Conservation (phyloP, 2,888 invertebrate species). For the Callyntrura sp. region DNA sequence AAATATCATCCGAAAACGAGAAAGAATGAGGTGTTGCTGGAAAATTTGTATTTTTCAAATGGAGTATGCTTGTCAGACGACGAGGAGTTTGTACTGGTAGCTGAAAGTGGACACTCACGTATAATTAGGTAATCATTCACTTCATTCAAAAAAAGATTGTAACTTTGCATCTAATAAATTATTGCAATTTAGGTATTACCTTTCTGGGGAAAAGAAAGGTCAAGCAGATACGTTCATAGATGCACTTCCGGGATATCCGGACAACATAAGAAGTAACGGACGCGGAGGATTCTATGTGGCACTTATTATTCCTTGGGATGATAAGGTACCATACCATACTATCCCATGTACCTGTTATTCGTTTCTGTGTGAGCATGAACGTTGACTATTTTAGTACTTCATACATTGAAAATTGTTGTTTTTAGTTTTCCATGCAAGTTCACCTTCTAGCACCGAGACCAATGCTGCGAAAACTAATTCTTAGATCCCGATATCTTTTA, state of each 20-base stretch:
- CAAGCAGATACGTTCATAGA: slow-evolving; percentile 92
- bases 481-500: slow-evolving; percentile 42
- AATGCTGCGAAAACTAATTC: slow-evolving; percentile 54
- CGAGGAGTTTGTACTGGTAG: slow-evolving; percentile 92
- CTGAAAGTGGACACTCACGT: slow-evolving; percentile 88
- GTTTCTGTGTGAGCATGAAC: no score
- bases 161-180: no score
- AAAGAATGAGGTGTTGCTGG: slow-evolving; percentile 90
- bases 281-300: slow-evolving; percentile 90
- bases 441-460: slow-evolving; percentile 51
- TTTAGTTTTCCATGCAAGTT: slow-evolving; percentile 60
- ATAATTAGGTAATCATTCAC: slow-evolving; percentile 74
- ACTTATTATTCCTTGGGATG: slow-evolving; percentile 87
- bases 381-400: no score
- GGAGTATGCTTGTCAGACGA: slow-evolving; percentile 93
- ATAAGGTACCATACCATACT: no score
- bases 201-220: slow-evolving; percentile 94
- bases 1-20: slow-evolving; percentile 93
- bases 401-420: no score
- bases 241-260: slow-evolving; percentile 91
- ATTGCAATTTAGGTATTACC: slow-evolving; percentile 89
- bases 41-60: slow-evolving; percentile 94
- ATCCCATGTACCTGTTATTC: no score
- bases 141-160: no score
- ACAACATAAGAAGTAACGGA: slow-evolving; percentile 88